Percentiles rank a stretch among this genome's conserved stretches.
Conservation (phyloP, 2,113 vertebrate genomes). For the Meriones unguiculatus region DNA sequence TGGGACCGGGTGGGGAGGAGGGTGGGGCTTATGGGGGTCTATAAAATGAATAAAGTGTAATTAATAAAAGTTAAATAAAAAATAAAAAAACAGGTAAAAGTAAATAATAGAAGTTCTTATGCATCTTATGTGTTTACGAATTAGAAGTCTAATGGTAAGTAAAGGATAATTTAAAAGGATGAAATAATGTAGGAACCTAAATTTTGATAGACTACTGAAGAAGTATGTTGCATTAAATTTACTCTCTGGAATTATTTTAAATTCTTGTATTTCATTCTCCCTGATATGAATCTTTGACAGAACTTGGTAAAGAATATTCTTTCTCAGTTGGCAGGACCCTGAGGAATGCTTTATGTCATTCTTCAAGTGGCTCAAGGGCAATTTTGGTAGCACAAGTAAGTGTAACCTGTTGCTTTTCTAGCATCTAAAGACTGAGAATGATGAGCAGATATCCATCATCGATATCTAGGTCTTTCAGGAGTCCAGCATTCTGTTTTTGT, state of each 20-base stretch:
- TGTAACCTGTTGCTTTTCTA: background rate
- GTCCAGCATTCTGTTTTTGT: background rate
- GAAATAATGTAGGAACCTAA: background rate
- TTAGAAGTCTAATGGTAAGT: background rate
- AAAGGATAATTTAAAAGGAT: background rate
- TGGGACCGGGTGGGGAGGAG: too few species aligned
- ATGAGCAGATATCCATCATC: background rate
- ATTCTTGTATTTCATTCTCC: background rate
- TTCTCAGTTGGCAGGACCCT: background rate
- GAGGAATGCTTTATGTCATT: background rate
- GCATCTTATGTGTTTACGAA: background rate
- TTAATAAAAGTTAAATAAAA: too few species aligned
- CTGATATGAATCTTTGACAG: background rate
- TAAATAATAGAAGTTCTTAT: background rate
- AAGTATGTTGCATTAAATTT: background rate
- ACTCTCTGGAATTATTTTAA: slow-evolving; percentile 3
- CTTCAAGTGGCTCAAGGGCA: background rate
- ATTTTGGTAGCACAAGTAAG: background rate
- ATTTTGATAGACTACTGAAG: background rate
- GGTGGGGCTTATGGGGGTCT: too few species aligned
- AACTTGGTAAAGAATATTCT: background rate
- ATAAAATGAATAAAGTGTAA: too few species aligned
- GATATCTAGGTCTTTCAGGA: background rate
- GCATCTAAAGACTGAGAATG: background rate
- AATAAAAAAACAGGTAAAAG: too few species aligned